These are phyloP conservation scores for Xenopus tropicalis DNA, from an alignment of 2,113 vertebrate species.

Conservation along the genomic window DNA sequence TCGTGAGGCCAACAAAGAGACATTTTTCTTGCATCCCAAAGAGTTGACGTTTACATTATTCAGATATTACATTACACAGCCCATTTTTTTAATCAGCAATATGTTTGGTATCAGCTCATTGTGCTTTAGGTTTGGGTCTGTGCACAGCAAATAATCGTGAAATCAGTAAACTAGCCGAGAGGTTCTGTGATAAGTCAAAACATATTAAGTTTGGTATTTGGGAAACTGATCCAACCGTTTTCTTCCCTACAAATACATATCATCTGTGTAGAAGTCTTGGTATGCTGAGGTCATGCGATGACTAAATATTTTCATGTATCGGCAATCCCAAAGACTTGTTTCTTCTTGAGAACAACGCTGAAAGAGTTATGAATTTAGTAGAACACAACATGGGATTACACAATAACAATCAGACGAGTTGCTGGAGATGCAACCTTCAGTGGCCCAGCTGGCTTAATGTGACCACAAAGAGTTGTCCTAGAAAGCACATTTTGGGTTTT, in stretches of 20 bases:
- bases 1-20: background rate
- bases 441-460: too few relatives aligned
- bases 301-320: background rate
- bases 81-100: background rate
- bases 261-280: constrained; percentile 1
- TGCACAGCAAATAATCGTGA: too few relatives aligned
- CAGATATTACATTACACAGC: background rate
- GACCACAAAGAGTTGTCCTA: too few relatives aligned
- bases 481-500: too few relatives aligned
- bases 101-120: background rate
- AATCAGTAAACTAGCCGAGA: too few relatives aligned
- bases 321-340: background rate
- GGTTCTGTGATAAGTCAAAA: too few relatives aligned
- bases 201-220: too few relatives aligned
- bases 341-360: background rate
- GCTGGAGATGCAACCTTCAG: too few relatives aligned
- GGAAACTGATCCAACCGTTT: background rate
- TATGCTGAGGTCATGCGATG: background rate
- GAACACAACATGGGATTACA: background rate
- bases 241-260: background rate
- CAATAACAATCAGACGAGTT: too few relatives aligned
- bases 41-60: background rate
- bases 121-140: background rate
- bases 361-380: background rate
- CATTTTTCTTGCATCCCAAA: background rate